phyloP scores from a whole-genome alignment of 2,888 invertebrate genomes.

The Standfussiana lucernea region DNA sequence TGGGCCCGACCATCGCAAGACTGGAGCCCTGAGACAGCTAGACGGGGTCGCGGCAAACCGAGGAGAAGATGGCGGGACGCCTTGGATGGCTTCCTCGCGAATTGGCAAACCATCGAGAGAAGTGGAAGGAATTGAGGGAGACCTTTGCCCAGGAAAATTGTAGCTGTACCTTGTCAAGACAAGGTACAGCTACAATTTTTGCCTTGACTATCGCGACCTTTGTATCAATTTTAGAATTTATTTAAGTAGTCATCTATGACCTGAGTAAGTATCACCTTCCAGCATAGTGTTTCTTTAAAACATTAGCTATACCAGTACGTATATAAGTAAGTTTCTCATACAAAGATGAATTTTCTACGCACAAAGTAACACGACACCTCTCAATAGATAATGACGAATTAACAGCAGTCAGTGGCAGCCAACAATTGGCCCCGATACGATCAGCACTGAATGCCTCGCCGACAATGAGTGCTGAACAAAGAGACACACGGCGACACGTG shows the following conservation, averaged over 20 bases:
- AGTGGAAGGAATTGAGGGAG: too few relatives aligned
- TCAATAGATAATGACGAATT: slow-evolving; percentile 10
- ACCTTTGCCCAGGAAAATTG: too few relatives aligned
- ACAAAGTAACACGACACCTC: not conserved
- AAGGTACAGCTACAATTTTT: too few relatives aligned
- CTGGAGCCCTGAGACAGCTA: too few relatives aligned
- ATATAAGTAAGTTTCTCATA: not conserved
- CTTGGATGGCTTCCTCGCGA: too few relatives aligned
- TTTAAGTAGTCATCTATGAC: not conserved
- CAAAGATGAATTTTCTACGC: not conserved
- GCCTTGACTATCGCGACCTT: too few relatives aligned
- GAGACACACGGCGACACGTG: slow-evolving; percentile 37
- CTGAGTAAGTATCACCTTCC: not conserved
- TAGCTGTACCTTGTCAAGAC: not conserved
- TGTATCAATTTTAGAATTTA: not conserved
- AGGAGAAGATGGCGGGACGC: too few relatives aligned
- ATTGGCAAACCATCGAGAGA: too few relatives aligned
- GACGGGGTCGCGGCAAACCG: too few relatives aligned
- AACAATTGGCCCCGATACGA: slow-evolving; percentile 49
- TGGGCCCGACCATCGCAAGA: too few relatives aligned
- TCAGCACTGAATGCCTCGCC: slow-evolving; percentile 34
- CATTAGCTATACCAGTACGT: not conserved
- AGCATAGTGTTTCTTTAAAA: not conserved
- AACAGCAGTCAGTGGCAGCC: slow-evolving; percentile 26
- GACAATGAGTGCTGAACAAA: slow-evolving; percentile 54